Percentiles rank a stretch among this genome's conserved stretches.
phyloP scores from a whole-genome alignment of 2,113 vertebrate species.

The Megalops atlanticus region DNA sequence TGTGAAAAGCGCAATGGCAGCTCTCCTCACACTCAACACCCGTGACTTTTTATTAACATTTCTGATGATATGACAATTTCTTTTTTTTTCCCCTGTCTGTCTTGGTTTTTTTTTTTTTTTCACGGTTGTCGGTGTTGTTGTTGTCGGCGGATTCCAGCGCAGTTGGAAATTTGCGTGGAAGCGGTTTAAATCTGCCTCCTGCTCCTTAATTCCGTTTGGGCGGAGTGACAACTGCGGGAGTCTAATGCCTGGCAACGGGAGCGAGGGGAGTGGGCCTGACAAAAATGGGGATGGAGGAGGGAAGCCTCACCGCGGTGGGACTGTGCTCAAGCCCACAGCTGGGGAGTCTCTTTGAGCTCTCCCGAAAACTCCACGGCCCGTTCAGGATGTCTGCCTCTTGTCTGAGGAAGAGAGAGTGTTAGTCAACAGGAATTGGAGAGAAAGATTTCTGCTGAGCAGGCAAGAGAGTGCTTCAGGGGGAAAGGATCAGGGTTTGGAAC shows the following conservation, averaged over 20 bases:
- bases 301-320: no score
- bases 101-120: constrained; percentile 21
- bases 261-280: not conserved
- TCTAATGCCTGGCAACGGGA: constrained; percentile 31
- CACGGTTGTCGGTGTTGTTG: not conserved
- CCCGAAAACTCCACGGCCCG: no score
- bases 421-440: no score
- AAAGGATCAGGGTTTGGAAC: no score
- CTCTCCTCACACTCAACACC: constrained; percentile 28
- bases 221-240: constrained; percentile 30
- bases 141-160: constrained; percentile 16
- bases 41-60: constrained; percentile 35
- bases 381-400: no score
- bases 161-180: constrained; percentile 36
- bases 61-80: constrained; percentile 43
- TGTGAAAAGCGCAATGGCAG: no score
- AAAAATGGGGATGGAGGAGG: no score
- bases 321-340: no score
- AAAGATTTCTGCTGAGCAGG: no score
- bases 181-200: constrained; percentile 27
- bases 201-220: constrained; percentile 38
- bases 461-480: no score
- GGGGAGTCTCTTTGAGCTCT: no score
- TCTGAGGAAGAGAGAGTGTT: no score
- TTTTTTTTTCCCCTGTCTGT: constrained; percentile 21